phyloP scores from a whole-genome alignment of 2,888 invertebrate species.

The Acleris literana region DNA sequence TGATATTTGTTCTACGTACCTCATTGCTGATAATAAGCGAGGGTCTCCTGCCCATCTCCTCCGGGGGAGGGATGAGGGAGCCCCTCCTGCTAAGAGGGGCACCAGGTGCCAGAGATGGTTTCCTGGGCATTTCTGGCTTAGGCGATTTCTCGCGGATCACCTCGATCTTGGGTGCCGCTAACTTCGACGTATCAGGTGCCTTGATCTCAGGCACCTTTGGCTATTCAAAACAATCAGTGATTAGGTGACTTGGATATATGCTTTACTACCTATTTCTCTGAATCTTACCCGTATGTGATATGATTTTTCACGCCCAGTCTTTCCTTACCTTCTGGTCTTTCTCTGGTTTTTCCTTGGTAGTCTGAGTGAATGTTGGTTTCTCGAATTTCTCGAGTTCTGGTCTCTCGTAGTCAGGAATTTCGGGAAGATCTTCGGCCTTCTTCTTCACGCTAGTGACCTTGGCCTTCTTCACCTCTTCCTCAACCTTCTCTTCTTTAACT shows the following conservation, averaged over 20 bases:
- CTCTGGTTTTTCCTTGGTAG: constrained; percentile 78
- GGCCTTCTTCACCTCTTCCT: constrained; percentile 77
- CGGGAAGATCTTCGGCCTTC: constrained; percentile 84
- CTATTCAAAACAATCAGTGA: constrained; percentile 38
- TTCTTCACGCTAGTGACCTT: constrained; percentile 75
- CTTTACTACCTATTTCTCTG: no score
- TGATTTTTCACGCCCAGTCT: neutral
- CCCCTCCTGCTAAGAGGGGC: constrained; percentile 85
- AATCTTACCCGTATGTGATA: no score
- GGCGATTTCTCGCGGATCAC: constrained; percentile 92
- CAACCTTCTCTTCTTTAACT: constrained; percentile 73
- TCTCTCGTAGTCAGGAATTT: constrained; percentile 89
- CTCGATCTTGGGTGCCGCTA: constrained; percentile 92
- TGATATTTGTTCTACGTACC: constrained; percentile 84
- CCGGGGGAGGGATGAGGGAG: constrained; percentile 94
- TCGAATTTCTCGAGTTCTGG: constrained; percentile 89
- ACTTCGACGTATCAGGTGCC: constrained; percentile 81
- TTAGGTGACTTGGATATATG: no score
- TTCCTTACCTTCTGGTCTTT: constrained; percentile 56
- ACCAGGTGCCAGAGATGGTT: constrained; percentile 88
- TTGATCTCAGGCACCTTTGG: constrained; percentile 88
- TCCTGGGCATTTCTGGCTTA: constrained; percentile 85
- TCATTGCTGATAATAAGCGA: constrained; percentile 97
- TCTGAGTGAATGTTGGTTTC: constrained; percentile 79
- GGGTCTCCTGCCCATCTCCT: constrained; percentile 93